Base-by-base conservation (phyloP, 2,113 vertebrate genomes). In the Aspidoscelis tigris region DNA sequence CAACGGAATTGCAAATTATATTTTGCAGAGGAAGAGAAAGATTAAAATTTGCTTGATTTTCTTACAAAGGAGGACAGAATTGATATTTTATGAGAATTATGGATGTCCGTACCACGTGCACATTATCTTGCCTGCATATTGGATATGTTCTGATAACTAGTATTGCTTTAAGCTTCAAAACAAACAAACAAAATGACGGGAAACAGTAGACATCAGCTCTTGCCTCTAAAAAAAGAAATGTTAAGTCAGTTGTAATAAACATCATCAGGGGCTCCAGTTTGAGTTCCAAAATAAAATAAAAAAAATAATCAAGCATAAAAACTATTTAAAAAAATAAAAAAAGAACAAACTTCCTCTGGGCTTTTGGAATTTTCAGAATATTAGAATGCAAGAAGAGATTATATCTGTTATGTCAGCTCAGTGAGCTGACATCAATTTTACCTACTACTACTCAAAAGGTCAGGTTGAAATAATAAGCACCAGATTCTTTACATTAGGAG, bases 181-280 rank as follows among this genome's bases (percentile, higher is more conserved):
- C 2, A 86, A 4, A 44, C 5, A 68, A 43, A 84, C 22, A 43
- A 80, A 87, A 8, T 90, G 4, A 84, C 4, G 39, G 66, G 65
- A 86, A 22, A 66, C 84, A 80, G 2, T 21, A 85, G 65, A 85
- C n/a, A 83, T 66, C 55, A 83, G 11, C 86, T 43, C n/a, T 20
- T 87, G 75, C 43, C 73, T 86, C 91, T n/a, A 84, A 75, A 83
- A 87, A 90, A 92, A 81, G 10, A 92, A 88, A 81, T 85, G 5
- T 80, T 88, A 82, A 93, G 69, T 89, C 85, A 78, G 74, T 85
- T 88, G 58, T 50, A 93, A 86, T 88, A 89, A 86, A n/a, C 39
- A 90, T 73, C 76, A 92, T 73, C 76, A 92, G 44, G 16, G 80
- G 21, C 47, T 89, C 11, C 10, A 81, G 72, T 75, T 74, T 9